Conservation (phyloP, 2,113 vertebrate species). For the Oenanthe melanoleuca region DNA sequence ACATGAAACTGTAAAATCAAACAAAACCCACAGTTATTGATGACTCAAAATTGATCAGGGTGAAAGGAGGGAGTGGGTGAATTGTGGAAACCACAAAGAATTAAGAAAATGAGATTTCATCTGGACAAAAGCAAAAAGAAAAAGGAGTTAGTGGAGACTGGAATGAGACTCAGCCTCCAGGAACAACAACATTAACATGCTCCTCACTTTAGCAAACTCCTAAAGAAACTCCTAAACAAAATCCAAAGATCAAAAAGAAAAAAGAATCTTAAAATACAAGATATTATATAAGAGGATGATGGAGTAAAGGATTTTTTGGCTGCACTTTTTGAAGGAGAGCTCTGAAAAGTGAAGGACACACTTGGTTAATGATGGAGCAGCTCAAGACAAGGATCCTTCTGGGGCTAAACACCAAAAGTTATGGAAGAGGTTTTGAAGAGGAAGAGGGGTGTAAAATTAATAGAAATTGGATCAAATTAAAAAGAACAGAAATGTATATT, state of each 20-base stretch:
- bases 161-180: background rate
- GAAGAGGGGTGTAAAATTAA: background rate
- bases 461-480: background rate
- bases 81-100: background rate
- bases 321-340: background rate
- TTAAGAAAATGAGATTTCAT: background rate
- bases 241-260: background rate
- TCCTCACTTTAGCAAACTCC: background rate
- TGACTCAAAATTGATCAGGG: background rate
- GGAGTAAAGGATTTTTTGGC: background rate
- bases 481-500: background rate
- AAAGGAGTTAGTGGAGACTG: background rate
- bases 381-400: background rate
- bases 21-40: fast-evolving
- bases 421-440: background rate
- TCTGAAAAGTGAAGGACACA: background rate
- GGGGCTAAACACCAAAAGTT: background rate
- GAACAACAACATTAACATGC: background rate
- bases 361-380: background rate
- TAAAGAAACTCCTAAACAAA: background rate
- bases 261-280: background rate
- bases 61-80: background rate
- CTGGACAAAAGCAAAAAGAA: background rate
- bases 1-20: background rate
- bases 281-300: background rate